Percentiles rank a stretch among this genome's conserved stretches.
Conservation (phyloP, 2,797 vertebrate species). For the Gymnoscopelus microlampas region DNA sequence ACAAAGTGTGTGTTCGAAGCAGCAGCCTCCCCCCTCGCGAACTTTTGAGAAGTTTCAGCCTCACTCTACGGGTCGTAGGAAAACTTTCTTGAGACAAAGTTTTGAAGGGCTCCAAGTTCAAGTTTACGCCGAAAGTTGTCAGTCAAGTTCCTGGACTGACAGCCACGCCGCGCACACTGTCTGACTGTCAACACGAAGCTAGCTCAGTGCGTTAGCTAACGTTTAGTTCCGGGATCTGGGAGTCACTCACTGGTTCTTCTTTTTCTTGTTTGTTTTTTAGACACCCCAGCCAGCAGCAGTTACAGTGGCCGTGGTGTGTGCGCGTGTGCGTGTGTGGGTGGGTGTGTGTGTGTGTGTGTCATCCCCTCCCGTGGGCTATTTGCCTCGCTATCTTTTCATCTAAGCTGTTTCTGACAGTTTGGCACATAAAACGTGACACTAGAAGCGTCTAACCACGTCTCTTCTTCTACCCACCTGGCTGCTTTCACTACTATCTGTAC, state of each 20-base stretch:
- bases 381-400: conserved; percentile 13
- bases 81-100: too few relatives aligned
- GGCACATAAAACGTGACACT: conserved; percentile 20
- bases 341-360: conserved; percentile 18
- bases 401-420: conserved; percentile 7
- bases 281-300: conserved; percentile 10
- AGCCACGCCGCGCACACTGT: background rate
- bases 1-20: conserved; percentile 13
- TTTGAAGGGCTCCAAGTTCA: too few relatives aligned
- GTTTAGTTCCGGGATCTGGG: conserved; percentile 69
- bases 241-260: conserved; percentile 18
- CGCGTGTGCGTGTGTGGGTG: too few relatives aligned
- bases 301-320: conserved; percentile 9
- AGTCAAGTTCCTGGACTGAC: too few relatives aligned
- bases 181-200: conserved; percentile 73
- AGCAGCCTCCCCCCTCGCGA: too few relatives aligned
- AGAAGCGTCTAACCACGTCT: too few relatives aligned
- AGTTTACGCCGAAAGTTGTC: too few relatives aligned
- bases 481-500: too few relatives aligned
- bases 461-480: too few relatives aligned
- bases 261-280: conserved; percentile 6
- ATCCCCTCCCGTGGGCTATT: conserved; percentile 19
- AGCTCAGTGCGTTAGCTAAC: conserved; percentile 53
- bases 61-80: too few relatives aligned
- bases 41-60: too few relatives aligned